These are phyloP conservation scores for Gnathonemus longibarbis DNA, from an alignment of 2,113 vertebrate genomes.

Conservation along the genomic window DNA sequence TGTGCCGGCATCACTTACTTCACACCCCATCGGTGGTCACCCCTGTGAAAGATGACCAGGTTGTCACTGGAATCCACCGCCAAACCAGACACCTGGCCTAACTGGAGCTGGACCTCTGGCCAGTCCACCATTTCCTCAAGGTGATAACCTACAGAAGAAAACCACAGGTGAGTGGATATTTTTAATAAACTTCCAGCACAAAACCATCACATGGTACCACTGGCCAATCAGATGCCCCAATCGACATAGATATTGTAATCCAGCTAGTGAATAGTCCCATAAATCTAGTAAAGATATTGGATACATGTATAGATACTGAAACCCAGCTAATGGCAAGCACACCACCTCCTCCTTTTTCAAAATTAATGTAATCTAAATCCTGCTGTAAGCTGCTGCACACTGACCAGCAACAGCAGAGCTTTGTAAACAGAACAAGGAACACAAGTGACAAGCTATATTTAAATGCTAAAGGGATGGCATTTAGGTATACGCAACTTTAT, in stretches of 20 bases:
- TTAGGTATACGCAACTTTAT: neutral
- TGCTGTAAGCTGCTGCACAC: neutral
- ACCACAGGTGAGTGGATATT: neutral
- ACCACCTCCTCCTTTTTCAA: neutral
- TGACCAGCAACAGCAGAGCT: neutral
- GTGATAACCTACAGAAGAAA: constrained; percentile 61
- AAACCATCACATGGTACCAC: neutral
- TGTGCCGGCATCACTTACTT: constrained; percentile 66
- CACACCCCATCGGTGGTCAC: constrained; percentile 79
- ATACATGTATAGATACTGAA: neutral
- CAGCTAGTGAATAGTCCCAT: neutral
- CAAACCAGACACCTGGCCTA: constrained; percentile 90
- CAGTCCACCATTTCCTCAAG: constrained; percentile 73
- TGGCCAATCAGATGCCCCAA: neutral
- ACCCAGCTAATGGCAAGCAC: neutral
- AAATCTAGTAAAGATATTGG: neutral
- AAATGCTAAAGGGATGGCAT: neutral
- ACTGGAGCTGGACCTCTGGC: constrained; percentile 71
- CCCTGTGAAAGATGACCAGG: constrained; percentile 90
- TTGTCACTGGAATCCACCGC: constrained; percentile 78
- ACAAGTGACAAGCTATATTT: neutral
- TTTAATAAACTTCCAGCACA: neutral
- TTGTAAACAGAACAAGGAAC: neutral
- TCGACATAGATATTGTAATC: neutral
- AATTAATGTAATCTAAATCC: neutral